A percentile compares a stretch with the other conserved stretches of the same genome.
phyloP scores from a whole-genome alignment of 2,113 vertebrate genomes.

The Eclectus roratus region DNA sequence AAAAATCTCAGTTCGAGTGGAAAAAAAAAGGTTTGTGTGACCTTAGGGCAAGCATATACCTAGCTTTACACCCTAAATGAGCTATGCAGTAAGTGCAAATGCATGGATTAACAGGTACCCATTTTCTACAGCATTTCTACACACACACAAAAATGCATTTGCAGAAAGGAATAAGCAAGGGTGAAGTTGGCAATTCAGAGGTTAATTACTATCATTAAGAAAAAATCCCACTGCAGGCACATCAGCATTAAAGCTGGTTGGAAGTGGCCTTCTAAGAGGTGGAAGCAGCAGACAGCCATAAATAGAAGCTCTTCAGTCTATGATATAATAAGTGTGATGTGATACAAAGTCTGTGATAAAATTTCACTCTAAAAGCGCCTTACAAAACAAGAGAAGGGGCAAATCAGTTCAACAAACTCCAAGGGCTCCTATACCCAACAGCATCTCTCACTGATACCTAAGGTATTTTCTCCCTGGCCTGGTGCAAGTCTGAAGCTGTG shows the following conservation, averaged over 20 bases:
- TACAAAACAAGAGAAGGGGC: conserved; percentile 7
- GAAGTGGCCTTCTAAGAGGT: conserved; percentile 12
- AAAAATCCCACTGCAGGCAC: conserved; percentile 13
- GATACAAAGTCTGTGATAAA: conserved; percentile 18
- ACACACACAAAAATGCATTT: not conserved
- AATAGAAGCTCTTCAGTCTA: conserved; percentile 48
- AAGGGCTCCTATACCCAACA: not conserved
- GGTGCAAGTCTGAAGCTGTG: not conserved
- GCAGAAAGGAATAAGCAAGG: not conserved
- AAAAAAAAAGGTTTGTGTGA: not conserved
- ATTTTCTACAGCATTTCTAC: not conserved
- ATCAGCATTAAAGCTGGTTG: not conserved
- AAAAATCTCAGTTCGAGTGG: not conserved
- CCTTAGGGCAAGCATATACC: not conserved
- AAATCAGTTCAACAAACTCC: conserved; percentile 32
- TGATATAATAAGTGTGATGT: conserved; percentile 42
- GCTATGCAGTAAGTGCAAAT: not conserved
- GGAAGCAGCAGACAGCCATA: not conserved
- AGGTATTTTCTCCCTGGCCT: not conserved
- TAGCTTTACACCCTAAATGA: not conserved
- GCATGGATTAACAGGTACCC: not conserved
- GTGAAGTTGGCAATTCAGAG: not conserved
- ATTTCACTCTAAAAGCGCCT: not conserved
- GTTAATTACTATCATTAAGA: conserved; percentile 13
- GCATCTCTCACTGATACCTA: not conserved